Evolutionary conservation across 2,888 invertebrate species (phyloP).

Genomic region (Endomychus coccineus): DNA sequence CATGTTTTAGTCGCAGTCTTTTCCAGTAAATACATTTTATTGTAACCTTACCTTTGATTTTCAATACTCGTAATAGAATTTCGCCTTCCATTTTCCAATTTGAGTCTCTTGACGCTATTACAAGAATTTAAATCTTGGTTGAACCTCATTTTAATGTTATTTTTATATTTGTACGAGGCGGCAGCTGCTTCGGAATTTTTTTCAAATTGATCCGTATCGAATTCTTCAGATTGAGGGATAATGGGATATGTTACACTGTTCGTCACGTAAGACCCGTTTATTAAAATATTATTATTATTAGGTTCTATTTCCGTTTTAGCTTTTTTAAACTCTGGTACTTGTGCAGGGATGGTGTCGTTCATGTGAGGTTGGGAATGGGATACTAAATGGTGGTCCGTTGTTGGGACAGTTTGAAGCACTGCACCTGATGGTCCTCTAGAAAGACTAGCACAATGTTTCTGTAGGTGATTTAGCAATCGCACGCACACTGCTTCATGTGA

Average conservation of each 20-base stretch:
- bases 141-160: conserved; percentile 85
- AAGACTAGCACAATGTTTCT: conserved; percentile 70
- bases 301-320: conserved; percentile 24
- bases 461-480: conserved; percentile 73
- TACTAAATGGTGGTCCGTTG: conserved; percentile 1
- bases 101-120: conserved; percentile 29
- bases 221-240: conserved; percentile 2
- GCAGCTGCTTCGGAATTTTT: conserved; percentile 22
- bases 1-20: no score
- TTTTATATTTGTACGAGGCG: conserved; percentile 86
- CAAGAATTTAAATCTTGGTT: conserved; percentile 43
- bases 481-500: conserved; percentile 75
- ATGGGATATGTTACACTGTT: conserved; percentile 10
- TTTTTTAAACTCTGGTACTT: conserved; percentile 4
- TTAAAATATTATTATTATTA: conserved; percentile 24
- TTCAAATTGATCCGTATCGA: conserved; percentile 35
- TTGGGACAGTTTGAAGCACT: conserved; percentile 14
- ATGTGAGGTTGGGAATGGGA: not conserved
- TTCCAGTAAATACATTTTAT: no score
- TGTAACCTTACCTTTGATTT: conserved; percentile 43
- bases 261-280: conserved; percentile 11
- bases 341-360: conserved; percentile 4
- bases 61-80: conserved; percentile 42
- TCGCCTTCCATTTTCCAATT: conserved; percentile 29
- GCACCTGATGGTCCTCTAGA: conserved; percentile 28